Evolutionary conservation across 1,140 invertebrate species (phyloP).

Genomic region (Zaprionus tsacasi): DNA sequence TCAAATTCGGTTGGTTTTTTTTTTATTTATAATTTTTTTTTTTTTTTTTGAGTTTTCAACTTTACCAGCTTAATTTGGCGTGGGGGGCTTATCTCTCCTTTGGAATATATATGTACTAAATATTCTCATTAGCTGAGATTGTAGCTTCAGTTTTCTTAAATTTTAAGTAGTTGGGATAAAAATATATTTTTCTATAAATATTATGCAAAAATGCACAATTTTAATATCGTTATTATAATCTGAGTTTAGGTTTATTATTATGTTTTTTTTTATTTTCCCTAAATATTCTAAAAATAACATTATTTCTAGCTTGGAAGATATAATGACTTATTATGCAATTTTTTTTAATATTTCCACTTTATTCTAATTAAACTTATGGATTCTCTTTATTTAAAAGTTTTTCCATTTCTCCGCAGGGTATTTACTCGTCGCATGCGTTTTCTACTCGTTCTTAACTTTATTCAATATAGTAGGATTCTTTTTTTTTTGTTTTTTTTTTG

Average conservation of each 20-base stretch:
- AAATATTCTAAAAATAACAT: background rate
- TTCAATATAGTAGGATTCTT: constrained; percentile 53
- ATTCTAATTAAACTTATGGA: background rate
- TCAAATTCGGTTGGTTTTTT: constrained; percentile 68
- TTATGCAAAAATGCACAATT: no score
- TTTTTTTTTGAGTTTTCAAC: constrained; percentile 7
- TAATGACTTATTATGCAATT: no score
- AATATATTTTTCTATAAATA: no score
- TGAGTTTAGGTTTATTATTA: no score
- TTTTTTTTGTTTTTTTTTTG: constrained; percentile 33
- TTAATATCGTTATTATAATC: no score
- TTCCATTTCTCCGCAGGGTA: background rate
- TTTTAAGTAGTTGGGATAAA: no score
- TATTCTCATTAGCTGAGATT: no score
- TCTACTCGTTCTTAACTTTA: background rate
- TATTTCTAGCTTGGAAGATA: no score
- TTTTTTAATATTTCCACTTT: background rate
- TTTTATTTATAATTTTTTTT: background rate
- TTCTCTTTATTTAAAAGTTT: background rate
- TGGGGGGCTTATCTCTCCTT: no score
- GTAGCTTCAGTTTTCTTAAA: no score
- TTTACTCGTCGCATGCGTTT: background rate
- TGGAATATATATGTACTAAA: background rate
- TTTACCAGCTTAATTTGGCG: background rate
- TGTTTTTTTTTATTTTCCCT: no score